Conservation (phyloP, 2,888 invertebrate genomes). For the Eubasilissa splendida region DNA sequence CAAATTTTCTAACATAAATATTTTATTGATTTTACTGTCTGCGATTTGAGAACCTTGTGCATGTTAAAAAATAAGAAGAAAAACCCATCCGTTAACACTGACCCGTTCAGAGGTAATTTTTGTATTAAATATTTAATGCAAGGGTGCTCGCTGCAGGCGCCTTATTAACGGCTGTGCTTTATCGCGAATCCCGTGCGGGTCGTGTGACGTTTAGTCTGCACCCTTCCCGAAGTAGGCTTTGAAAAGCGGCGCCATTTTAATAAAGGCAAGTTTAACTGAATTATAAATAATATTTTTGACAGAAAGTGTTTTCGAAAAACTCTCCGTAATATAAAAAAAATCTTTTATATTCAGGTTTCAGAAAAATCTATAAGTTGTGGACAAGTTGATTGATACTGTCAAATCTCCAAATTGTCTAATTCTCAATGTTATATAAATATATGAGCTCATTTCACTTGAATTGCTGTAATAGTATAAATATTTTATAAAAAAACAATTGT, state of each 20-base stretch:
- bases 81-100: too few relatives aligned
- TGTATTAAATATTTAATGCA: conserved; percentile 4
- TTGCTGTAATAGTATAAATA: too few relatives aligned
- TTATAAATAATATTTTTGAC: conserved; percentile 34
- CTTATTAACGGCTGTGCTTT: conserved; percentile 27
- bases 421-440: too few relatives aligned
- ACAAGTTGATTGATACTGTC: too few relatives aligned
- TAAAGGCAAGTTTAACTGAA: conserved; percentile 23
- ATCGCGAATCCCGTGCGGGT: neutral
- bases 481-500: too few relatives aligned
- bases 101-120: too few relatives aligned
- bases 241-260: conserved; percentile 28
- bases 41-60: too few relatives aligned
- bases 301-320: conserved; percentile 10
- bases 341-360: conserved; percentile 2
- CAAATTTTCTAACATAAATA: too few relatives aligned
- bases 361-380: neutral
- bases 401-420: too few relatives aligned
- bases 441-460: too few relatives aligned
- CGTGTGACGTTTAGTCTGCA: neutral
- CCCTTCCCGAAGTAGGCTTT: conserved; percentile 1
- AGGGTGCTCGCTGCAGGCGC: conserved; percentile 9
- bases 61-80: too few relatives aligned
- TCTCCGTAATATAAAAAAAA: conserved; percentile 1
- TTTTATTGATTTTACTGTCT: too few relatives aligned